Evolutionary conservation across 53 echinoderm and acorn worm genomes (phyloP), one percentile per base, ranked within the genome.

Genomic region (Pentamera pediparva): DNA sequence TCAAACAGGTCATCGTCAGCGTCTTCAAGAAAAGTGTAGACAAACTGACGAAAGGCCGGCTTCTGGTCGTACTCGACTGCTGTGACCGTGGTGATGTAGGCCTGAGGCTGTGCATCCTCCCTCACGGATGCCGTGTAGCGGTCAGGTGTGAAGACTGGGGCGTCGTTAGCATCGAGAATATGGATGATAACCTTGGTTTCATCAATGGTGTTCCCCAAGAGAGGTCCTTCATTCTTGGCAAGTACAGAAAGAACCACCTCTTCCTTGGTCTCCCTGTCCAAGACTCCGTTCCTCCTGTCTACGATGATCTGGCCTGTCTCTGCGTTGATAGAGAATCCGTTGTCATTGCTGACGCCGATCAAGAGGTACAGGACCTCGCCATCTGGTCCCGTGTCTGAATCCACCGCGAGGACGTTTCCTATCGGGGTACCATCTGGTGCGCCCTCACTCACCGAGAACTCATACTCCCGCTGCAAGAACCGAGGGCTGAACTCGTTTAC

Each of bases 101-200:
- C 77, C 21, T 85, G 84, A 0, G 59, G 52, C 22, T 40, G 51
- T 50, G 83, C 91, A 24, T 73, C 85, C 49, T 96, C 96, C 62
- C 84, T 78, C 45, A 91, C 76, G 3, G 64, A 65, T 12, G 91
- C 96, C 36, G 79, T 62, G 78, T 96, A 96, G 43, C 75, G 72
- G 11, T 96, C 83, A 10, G 80, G 65, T 31, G 65, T 56, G 59
- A 96, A 96, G 34, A 85, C 77, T 24, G 96, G 96, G 32, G 96
- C 82, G 56, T 96, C 96, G 29, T 96, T 96, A 15, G 91, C 96
- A 77, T 96, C 96, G 28, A 65, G 56, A 26, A 96, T 88, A 32
- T 65, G 73, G 32, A 95, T 64, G 18, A 71, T 84, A 8, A 95
- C 85, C 70, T 78, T 82, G 4, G 88, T 86, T 74, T 91, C 88